phyloP scores from a whole-genome alignment of 2,797 vertebrate genomes.

The Galagoides demidoff region DNA sequence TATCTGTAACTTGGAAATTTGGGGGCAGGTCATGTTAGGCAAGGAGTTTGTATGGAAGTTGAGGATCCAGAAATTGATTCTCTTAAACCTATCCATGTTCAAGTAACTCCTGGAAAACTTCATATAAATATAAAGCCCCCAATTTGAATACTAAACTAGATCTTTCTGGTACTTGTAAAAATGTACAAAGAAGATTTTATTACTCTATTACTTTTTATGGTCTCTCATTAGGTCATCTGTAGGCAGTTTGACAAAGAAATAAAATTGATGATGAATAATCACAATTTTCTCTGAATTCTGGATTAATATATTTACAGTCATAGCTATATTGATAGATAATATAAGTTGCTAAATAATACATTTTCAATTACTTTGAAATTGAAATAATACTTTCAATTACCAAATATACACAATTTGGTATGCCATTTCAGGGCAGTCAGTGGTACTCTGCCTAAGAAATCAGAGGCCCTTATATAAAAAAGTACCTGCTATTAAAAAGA shows the following conservation, averaged over 20 bases:
- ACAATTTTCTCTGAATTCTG: neutral
- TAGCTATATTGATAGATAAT: neutral
- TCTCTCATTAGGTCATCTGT: neutral
- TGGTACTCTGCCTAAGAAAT: neutral
- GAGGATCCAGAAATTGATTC: neutral
- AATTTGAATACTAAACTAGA: neutral
- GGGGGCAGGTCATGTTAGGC: neutral
- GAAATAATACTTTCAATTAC: no score
- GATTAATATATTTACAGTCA: neutral
- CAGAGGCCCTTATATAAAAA: neutral
- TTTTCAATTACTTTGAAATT: neutral
- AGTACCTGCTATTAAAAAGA: neutral
- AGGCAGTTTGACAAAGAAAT: neutral
- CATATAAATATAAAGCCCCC: neutral
- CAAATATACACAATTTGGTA: neutral
- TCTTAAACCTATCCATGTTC: neutral
- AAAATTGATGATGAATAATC: neutral
- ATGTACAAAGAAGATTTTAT: neutral
- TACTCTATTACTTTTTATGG: neutral
- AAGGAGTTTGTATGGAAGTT: neutral
- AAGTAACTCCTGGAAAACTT: slow-evolving; percentile 16
- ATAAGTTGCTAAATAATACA: neutral
- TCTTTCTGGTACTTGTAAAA: neutral
- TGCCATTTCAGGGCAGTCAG: neutral
- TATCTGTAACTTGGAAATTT: neutral